phyloP scores from a whole-genome alignment of 2,888 invertebrate species.

The Trichogramma evanescens region DNA sequence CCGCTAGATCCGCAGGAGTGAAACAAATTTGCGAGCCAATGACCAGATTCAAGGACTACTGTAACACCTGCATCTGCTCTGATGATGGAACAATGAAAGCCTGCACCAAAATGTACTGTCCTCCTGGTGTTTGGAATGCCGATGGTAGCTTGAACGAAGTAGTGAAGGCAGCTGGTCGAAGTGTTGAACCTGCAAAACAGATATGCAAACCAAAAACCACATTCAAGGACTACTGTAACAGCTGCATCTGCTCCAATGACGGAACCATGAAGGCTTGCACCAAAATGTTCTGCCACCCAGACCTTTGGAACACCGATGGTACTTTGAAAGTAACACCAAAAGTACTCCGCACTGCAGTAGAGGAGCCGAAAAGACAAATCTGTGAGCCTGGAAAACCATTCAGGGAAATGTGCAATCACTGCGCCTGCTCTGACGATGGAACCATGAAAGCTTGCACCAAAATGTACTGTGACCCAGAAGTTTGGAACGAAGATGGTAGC shows the following conservation, averaged over 20 bases:
- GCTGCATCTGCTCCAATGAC: slow-evolving; percentile 53
- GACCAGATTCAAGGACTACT: slow-evolving; percentile 33
- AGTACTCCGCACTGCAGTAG: no score
- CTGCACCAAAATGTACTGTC: slow-evolving; percentile 45
- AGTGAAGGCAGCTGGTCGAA: background rate
- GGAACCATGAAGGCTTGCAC: slow-evolving; percentile 31
- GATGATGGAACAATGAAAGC: slow-evolving; percentile 49
- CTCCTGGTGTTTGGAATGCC: background rate
- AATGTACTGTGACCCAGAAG: slow-evolving; percentile 1
- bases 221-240: slow-evolving; percentile 50
- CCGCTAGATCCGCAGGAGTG: no score
- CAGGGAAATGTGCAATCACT: slow-evolving; percentile 52
- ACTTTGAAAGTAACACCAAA: background rate
- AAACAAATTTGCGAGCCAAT: slow-evolving; percentile 4
- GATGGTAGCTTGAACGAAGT: background rate
- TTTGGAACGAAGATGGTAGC: background rate
- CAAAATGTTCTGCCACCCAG: slow-evolving; percentile 1
- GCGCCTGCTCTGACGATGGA: slow-evolving; percentile 48
- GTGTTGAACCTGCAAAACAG: background rate
- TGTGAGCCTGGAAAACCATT: background rate
- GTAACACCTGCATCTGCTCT: slow-evolving; percentile 53
- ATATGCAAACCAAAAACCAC: slow-evolving; percentile 14
- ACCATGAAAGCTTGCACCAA: slow-evolving; percentile 17
- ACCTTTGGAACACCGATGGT: slow-evolving; percentile 6
- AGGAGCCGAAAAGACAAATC: no score